Percentiles rank a stretch among this genome's conserved stretches.
Conservation (phyloP, 2,888 invertebrate genomes). For the Hecatera dysodea region DNA sequence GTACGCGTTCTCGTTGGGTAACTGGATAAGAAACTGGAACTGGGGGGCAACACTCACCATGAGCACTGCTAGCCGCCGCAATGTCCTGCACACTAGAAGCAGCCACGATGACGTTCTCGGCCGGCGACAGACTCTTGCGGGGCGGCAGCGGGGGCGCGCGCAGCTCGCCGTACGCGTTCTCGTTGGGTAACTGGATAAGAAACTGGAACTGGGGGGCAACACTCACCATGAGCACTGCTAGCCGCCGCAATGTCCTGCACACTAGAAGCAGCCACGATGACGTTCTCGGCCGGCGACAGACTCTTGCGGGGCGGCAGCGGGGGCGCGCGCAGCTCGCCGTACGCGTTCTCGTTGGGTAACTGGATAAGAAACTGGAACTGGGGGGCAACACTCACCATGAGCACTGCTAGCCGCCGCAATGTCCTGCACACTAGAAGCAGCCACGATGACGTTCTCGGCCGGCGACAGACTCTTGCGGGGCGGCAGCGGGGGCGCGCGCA, state of each 20-base stretch:
- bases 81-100: constrained; percentile 87
- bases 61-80: constrained; percentile 75
- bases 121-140: constrained; percentile 89
- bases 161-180: constrained; percentile 87
- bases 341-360: constrained; percentile 84
- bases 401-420: constrained; percentile 78
- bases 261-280: constrained; percentile 81
- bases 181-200: constrained; percentile 59
- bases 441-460: constrained; percentile 79
- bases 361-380: too few relatives aligned
- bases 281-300: constrained; percentile 84
- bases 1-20: constrained; percentile 84
- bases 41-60: constrained; percentile 62
- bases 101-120: constrained; percentile 78
- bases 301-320: constrained; percentile 92
- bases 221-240: constrained; percentile 71
- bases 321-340: constrained; percentile 85
- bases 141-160: constrained; percentile 90
- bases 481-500: constrained; percentile 89
- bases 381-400: constrained; percentile 65
- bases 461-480: constrained; percentile 91
- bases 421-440: constrained; percentile 86
- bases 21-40: too few relatives aligned
- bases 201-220: neutral
- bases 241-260: constrained; percentile 86